Evolutionary conservation across 2,888 invertebrate species (phyloP), one percentile per base, ranked within the genome.

Genomic region (Ligdia adustata): DNA sequence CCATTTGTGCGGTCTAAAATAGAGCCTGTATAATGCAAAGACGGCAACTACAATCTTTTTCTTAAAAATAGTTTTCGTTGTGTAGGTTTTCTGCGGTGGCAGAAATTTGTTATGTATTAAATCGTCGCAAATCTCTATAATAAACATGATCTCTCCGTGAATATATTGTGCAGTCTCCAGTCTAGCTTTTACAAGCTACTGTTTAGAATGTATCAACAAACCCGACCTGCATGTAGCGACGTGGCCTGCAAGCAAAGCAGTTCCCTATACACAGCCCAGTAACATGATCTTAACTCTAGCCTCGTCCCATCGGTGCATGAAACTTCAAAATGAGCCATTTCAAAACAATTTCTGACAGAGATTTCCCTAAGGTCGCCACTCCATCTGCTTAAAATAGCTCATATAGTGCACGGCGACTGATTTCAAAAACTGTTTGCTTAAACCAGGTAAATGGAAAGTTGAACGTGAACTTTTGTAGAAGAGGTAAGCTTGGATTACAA

Each of bases 281-380:
- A 40, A 57, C 56, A 55, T 57, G 57, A 57, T 62, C 46, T 47
- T 52, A 48, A 48, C 52, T 53, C 52, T 53, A 55, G 55, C 52
- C 44, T 53, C 1, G 56, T 65, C 64, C 61, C 70, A 42, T 54
- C 58, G 62, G 67, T 56, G 61, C 18, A 57, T 43, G 55, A 62
- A 69, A 75, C 67, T 82, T 83, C 77, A 82, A 79, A 83, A 79
- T 77, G 75, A 77, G 76, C 78, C 73, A 82, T 84, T 81, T 80
- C 73, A 75, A 79, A 84, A 84, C 85, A 84, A 84, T 86, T 82
- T 80, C 78, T 74, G 72, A 72, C 72, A 68, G 72, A 79, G 79
- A 86, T 86, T 85, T 85, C 84, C 85, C 86, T 45, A 55, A 62
- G 76, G 82, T 31, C 55, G 42, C 29, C 55, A 44, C 52, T 59